A percentile compares a stretch with the other conserved stretches of the same genome.
These are phyloP conservation scores for Brachionus paranguensis DNA, from an alignment of 1,140 invertebrate species.

Conservation along the genomic window DNA sequence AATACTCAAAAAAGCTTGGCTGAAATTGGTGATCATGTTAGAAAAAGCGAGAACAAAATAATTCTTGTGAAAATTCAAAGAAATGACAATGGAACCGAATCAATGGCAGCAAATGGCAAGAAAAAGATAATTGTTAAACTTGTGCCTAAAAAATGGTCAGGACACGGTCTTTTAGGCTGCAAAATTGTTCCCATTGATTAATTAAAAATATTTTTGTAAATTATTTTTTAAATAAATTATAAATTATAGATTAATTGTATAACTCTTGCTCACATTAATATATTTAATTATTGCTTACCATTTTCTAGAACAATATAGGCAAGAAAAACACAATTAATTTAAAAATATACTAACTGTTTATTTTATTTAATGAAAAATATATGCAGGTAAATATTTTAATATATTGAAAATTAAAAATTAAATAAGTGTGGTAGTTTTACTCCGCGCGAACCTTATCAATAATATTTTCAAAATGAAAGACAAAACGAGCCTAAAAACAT, in stretches of 20 bases:
- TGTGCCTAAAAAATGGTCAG: conserved; percentile 8
- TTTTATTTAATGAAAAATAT: too few species aligned
- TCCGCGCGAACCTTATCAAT: too few species aligned
- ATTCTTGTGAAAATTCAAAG: background rate
- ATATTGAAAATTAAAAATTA: too few species aligned
- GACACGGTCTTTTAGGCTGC: conserved; percentile 12
- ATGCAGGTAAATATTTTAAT: too few species aligned
- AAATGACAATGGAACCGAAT: background rate
- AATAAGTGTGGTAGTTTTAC: too few species aligned
- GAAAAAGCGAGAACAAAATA: background rate
- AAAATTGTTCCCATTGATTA: conserved; percentile 13
- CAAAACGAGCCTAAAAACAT: too few species aligned
- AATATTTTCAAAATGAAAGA: too few species aligned
- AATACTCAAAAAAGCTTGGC: conserved; percentile 22
- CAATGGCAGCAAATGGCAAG: background rate
- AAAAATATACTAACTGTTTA: too few species aligned
- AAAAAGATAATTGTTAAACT: background rate
- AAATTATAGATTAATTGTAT: background rate
- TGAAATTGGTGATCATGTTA: conserved; percentile 13
- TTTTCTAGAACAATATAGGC: too few species aligned
- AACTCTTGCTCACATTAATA: too few species aligned
- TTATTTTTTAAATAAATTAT: background rate
- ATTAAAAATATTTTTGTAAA: background rate
- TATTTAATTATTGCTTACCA: too few species aligned
- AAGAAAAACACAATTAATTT: too few species aligned